These are phyloP conservation scores for Leptinotarsa lineolata DNA, from an alignment of 1,140 invertebrate genomes.

Conservation along the genomic window DNA sequence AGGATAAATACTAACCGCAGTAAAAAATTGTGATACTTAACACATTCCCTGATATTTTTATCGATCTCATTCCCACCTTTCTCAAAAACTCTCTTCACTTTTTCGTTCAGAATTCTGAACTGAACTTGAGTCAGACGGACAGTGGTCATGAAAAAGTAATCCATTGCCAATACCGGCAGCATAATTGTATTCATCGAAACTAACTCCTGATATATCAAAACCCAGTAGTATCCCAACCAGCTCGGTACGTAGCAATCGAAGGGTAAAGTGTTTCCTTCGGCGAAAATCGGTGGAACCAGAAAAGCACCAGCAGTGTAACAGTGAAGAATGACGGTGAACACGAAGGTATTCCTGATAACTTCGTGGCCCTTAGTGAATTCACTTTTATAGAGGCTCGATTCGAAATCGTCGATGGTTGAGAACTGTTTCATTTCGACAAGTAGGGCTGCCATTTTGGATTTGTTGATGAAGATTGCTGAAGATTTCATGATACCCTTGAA, in stretches of 20 bases:
- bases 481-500: neutral
- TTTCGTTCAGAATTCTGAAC: neutral
- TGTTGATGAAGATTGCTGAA: neutral
- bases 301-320: neutral
- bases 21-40: neutral
- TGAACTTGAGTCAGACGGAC: neutral
- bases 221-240: neutral
- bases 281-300: neutral
- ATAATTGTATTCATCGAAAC: neutral
- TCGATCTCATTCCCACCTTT: neutral
- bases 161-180: neutral
- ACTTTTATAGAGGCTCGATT: neutral
- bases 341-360: neutral
- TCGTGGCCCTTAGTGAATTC: neutral
- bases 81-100: neutral
- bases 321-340: neutral
- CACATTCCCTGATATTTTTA: neutral
- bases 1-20: neutral
- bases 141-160: neutral
- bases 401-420: neutral
- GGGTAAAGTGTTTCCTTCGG: neutral
- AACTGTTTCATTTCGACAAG: neutral
- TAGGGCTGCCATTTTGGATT: neutral
- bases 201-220: neutral
- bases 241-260: neutral